Evolutionary conservation across 2,888 invertebrate genomes (phyloP), one percentile per base, ranked within the genome.

Genomic region (Sclerodermus sp.): DNA sequence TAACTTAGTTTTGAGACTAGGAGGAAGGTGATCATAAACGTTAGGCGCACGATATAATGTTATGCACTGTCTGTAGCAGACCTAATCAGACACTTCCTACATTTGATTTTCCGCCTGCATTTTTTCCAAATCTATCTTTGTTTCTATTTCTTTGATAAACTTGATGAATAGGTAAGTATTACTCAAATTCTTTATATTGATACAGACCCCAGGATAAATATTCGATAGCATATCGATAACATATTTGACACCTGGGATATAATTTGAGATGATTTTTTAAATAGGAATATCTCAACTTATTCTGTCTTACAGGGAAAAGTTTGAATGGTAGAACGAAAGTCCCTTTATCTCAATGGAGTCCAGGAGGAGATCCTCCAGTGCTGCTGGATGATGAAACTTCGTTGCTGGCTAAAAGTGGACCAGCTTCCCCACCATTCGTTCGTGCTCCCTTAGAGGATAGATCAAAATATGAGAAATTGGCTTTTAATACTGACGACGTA

Each of bases 391-490:
- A 81, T 10, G 80, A 80, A 58, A 76, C 74, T 1, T 79, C 79
- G 1, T 60, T 81, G 5, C 65, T 81, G 32, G 71, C 72, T 3
- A 71, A 68, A 40, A 72, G 77, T 5, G 76, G 73, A 60, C 73
- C 77, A 0, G 70, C 73, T 32, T 79, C 82, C 13, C 78, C 83
- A 43, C 81, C 82, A 0, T 86, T 84, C 68, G 82, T 85, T 0
- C 83, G 83, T 61, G 82, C 84, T 0, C 87, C 87, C 0, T 60
- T 86, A 3, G 88, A 89, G 65, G 87, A 89, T 71, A 82, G 89
- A 29, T 87, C 88, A 15, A 89, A 89, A 66, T 91, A 90, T 69
- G 89, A 89, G 67, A 90, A 90, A 72, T 78, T 91, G 41, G 83
- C 85, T 1, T 84, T 83, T 68, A 85, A 84, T 58, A 71, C 73